Conservation (phyloP, 2,888 invertebrate species). For the Archips xylosteana region DNA sequence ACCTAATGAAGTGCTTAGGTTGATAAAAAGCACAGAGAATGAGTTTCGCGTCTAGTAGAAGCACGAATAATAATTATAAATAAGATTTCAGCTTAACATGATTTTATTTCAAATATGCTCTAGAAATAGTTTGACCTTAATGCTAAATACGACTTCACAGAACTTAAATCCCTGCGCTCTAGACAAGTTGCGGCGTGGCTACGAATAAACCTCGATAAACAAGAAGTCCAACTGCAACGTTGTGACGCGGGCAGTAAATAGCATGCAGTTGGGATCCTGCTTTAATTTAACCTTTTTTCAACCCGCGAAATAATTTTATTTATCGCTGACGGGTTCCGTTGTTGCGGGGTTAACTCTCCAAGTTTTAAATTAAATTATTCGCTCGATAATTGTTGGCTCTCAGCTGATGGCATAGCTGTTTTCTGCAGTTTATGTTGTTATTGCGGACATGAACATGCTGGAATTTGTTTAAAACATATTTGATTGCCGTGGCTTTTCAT, state of each 20-base stretch:
- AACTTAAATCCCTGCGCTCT: slow-evolving; percentile 14
- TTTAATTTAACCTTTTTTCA: slow-evolving; percentile 48
- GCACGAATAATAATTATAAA: not conserved
- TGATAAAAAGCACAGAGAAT: not conserved
- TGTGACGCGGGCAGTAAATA: slow-evolving; percentile 44
- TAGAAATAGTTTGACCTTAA: not conserved
- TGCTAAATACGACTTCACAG: not conserved
- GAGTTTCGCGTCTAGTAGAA: not conserved
- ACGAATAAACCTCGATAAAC: slow-evolving; percentile 42
- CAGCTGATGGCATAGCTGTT: slow-evolving; percentile 32
- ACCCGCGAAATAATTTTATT: slow-evolving; percentile 74
- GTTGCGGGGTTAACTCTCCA: slow-evolving; percentile 61
- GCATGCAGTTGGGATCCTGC: slow-evolving; percentile 37
- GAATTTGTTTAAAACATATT: slow-evolving; percentile 2
- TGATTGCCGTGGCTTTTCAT: slow-evolving; percentile 15
- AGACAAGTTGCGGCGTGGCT: slow-evolving; percentile 21
- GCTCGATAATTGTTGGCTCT: slow-evolving; percentile 67
- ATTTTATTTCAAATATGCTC: not conserved
- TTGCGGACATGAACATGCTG: slow-evolving; percentile 9
- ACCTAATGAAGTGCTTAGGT: not conserved
- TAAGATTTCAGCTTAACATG: not conserved
- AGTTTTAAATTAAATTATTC: slow-evolving; percentile 80
- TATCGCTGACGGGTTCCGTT: slow-evolving; percentile 67
- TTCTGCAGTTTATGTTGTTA: slow-evolving; percentile 16
- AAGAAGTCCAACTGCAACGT: slow-evolving; percentile 41